Evolutionary conservation across 2,113 vertebrate genomes (phyloP).

Genomic region (Smithornis capensis): DNA sequence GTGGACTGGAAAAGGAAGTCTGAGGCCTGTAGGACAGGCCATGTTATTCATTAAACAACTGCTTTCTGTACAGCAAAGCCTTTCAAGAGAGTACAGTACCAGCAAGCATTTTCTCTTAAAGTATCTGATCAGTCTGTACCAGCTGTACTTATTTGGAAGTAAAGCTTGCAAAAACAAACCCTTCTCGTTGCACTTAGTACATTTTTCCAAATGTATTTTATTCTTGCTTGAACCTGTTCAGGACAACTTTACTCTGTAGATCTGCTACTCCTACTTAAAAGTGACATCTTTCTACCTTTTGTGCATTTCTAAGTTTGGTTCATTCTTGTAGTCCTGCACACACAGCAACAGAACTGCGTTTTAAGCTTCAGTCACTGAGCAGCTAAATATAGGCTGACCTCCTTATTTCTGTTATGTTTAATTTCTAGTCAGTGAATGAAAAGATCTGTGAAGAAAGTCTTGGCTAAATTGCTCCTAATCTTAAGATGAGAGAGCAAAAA

Average conservation of each 20-base stretch:
- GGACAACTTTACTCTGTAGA: background rate
- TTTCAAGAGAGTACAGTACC: background rate
- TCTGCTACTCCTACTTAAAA: background rate
- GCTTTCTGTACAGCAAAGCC: background rate
- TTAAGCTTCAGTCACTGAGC: background rate
- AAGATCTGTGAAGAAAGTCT: background rate
- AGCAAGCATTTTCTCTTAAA: background rate
- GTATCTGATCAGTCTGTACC: background rate
- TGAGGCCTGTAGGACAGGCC: background rate
- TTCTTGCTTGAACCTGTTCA: background rate
- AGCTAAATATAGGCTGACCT: background rate
- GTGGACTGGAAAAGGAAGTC: background rate
- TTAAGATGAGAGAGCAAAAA: background rate
- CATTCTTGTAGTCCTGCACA: background rate
- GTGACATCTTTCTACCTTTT: background rate
- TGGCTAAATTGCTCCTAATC: background rate
- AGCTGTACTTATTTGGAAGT: constrained; percentile 42
- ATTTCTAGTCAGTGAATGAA: background rate
- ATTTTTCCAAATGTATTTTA: background rate
- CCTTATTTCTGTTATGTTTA: background rate
- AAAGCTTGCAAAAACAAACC: constrained; percentile 46
- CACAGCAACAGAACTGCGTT: background rate
- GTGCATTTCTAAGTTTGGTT: background rate
- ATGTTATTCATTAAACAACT: background rate
- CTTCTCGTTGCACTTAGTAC: background rate